phyloP scores from a whole-genome alignment of 2,888 invertebrate species.

The Lypha dubia region DNA sequence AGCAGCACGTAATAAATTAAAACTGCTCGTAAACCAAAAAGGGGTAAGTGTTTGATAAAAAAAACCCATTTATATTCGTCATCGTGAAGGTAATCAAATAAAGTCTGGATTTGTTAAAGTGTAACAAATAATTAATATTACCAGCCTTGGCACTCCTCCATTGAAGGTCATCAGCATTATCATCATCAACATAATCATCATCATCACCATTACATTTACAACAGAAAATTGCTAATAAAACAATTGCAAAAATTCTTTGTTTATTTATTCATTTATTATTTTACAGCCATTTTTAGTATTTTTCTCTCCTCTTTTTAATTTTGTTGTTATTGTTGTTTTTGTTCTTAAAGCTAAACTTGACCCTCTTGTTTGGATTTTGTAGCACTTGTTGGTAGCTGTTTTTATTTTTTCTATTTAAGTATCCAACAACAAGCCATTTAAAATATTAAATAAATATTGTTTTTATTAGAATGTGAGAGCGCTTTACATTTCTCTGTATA shows the following conservation, averaged over 20 bases:
- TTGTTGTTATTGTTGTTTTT: conserved; percentile 19
- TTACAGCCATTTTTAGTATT: conserved; percentile 21
- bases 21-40: neutral
- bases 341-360: conserved; percentile 42
- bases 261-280: conserved; percentile 26
- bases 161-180: neutral
- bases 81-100: conserved; percentile 43
- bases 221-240: conserved; percentile 31
- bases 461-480: conserved; percentile 30
- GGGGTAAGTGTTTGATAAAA: neutral
- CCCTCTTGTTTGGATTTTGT: conserved; percentile 40
- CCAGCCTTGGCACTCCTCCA: conserved; percentile 37
- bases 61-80: conserved; percentile 19
- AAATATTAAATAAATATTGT: conserved; percentile 65
- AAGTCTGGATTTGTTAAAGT: conserved; percentile 43
- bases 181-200: too few species aligned
- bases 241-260: conserved; percentile 27
- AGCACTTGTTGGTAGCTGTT: neutral
- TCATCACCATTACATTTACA: too few species aligned
- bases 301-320: too few species aligned
- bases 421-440: conserved; percentile 54
- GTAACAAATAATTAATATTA: conserved; percentile 61
- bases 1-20: conserved; percentile 28
- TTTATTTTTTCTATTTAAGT: conserved; percentile 25
- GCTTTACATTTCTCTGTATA: neutral